Evolutionary conservation across 1,140 invertebrate genomes (phyloP).

Genomic region (Calephelis virginiensis): DNA sequence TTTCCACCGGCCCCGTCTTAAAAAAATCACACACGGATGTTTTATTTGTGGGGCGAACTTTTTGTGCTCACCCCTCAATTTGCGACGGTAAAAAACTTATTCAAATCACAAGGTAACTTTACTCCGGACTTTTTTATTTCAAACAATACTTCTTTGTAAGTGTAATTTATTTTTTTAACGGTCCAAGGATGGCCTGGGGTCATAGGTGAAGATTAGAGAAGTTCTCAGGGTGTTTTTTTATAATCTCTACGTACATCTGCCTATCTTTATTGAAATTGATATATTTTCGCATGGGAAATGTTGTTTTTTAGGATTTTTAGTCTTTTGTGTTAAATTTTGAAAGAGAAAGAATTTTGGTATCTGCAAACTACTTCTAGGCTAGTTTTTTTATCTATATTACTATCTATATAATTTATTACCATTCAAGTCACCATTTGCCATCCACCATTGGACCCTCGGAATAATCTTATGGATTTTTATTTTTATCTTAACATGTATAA

Average conservation of each 20-base stretch:
- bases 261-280: constrained; percentile 33
- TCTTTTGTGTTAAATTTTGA: neutral
- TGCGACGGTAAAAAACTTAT: constrained; percentile 50
- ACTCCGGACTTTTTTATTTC: constrained; percentile 59
- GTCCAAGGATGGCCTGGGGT: constrained; percentile 62
- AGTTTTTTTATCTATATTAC: too few species aligned
- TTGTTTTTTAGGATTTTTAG: constrained; percentile 10
- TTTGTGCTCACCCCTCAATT: constrained; percentile 59
- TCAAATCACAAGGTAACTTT: constrained; percentile 65
- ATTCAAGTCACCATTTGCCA: too few species aligned
- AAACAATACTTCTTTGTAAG: constrained; percentile 62
- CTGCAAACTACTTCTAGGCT: too few species aligned
- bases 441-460: too few species aligned
- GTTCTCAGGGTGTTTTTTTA: constrained; percentile 53
- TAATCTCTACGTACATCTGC: constrained; percentile 46
- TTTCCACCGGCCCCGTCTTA: constrained; percentile 52
- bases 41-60: constrained; percentile 43
- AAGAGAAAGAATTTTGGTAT: too few species aligned
- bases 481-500: too few species aligned
- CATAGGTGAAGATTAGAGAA: constrained; percentile 61
- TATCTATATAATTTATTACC: too few species aligned
- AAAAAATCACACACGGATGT: constrained; percentile 56
- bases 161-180: constrained; percentile 72
- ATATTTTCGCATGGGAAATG: constrained; percentile 26
- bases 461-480: too few species aligned